Conservation (phyloP, 2,113 vertebrate species). For the Oryzias melastigma region DNA sequence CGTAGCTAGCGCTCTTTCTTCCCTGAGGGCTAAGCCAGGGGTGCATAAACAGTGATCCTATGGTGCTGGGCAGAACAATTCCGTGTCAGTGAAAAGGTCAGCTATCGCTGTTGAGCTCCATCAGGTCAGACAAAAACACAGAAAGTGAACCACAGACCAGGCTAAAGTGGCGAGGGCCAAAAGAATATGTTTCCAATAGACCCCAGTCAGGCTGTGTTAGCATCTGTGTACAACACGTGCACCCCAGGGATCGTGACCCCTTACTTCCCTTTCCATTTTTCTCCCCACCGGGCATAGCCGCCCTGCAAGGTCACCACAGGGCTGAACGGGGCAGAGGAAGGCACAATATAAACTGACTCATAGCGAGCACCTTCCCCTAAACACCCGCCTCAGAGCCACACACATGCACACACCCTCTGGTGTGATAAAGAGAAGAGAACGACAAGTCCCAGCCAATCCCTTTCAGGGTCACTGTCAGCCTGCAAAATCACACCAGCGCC, state of each 20-base stretch:
- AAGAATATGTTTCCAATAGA: slow-evolving; percentile 97
- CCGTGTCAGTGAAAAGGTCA: slow-evolving; percentile 78
- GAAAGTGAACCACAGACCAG: slow-evolving; percentile 53
- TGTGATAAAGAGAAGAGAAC: slow-evolving; percentile 44
- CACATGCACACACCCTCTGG: slow-evolving; percentile 26
- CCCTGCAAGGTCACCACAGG: slow-evolving; percentile 72
- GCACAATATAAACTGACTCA: slow-evolving; percentile 71
- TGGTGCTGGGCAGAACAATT: slow-evolving; percentile 69
- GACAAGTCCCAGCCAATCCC: slow-evolving; percentile 50
- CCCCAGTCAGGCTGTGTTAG: slow-evolving; percentile 85
- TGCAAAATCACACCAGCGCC: slow-evolving; percentile 70
- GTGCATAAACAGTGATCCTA: slow-evolving; percentile 73
- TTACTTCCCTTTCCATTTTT: slow-evolving; percentile 68
- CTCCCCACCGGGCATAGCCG: slow-evolving; percentile 78
- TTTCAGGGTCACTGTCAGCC: slow-evolving; percentile 72
- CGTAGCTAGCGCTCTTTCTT: slow-evolving; percentile 52
- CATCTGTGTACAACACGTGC: slow-evolving; percentile 80
- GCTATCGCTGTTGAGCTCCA: slow-evolving; percentile 63
- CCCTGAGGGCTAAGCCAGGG: slow-evolving; percentile 50
- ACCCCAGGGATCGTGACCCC: slow-evolving; percentile 87
- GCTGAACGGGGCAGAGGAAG: slow-evolving; percentile 58
- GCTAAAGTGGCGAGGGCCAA: slow-evolving; percentile 77
- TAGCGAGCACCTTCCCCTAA: slow-evolving; percentile 33
- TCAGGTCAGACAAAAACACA: slow-evolving; percentile 77
- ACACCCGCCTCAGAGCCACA: not conserved